These are phyloP conservation scores for Eupithecia subumbrata DNA, from an alignment of 2,888 invertebrate species.

Conservation along the genomic window DNA sequence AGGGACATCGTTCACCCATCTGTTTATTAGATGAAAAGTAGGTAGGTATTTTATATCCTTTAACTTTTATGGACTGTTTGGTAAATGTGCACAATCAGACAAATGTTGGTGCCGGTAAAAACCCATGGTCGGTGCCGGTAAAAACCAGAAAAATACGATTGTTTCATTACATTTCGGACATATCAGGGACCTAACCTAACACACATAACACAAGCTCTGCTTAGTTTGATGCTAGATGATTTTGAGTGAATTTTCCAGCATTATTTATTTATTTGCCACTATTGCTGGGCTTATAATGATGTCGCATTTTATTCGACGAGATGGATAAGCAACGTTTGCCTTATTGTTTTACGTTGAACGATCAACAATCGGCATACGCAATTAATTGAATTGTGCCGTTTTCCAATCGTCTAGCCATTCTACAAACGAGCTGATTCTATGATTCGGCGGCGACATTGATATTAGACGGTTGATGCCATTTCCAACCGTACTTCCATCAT, in stretches of 20 bases:
- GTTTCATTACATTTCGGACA: background rate
- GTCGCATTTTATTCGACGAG: no score
- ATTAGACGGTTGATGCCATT: background rate
- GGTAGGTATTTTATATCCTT: no score
- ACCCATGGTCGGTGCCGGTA: background rate
- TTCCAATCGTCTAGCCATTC: no score
- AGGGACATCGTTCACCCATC: no score
- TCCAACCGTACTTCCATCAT: background rate
- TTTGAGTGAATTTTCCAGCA: background rate
- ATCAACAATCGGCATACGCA: no score
- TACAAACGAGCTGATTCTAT: no score
- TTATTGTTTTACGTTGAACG: no score
- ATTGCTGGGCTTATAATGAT: background rate
- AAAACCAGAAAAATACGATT: background rate
- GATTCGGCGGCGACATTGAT: background rate
- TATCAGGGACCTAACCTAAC: background rate
- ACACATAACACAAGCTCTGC: background rate
- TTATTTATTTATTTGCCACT: background rate
- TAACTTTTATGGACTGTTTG: no score
- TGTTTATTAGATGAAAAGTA: no score
- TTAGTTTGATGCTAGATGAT: background rate
- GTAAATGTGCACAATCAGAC: background rate
- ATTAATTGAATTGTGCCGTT: no score
- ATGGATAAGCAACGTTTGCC: no score
- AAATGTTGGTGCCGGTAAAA: background rate